Evolutionary conservation across 1,140 invertebrate genomes (phyloP), one percentile per base, ranked within the genome.

Genomic region (Triops cancriformis): DNA sequence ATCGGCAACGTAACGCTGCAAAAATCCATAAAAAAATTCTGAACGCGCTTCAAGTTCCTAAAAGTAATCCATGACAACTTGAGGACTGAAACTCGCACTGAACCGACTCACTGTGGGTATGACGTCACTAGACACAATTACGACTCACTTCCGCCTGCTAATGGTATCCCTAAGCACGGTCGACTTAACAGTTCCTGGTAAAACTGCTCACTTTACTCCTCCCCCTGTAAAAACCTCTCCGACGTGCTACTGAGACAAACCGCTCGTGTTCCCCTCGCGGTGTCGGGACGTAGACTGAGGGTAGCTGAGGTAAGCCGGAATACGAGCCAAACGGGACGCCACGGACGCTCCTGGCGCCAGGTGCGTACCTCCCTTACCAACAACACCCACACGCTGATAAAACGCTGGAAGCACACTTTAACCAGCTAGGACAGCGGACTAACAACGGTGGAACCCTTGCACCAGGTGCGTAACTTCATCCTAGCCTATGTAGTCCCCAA

Each of bases 181-280:
- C 51, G 51, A 23, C 51, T 64, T 64, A 64, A 64, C 51, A n/a
- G 51, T 64, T 64, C 51, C 51, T 18, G 51, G 51, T 64, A 64
- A n/a, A 64, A 23, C 51, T 18, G 31, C 31, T 23, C 51, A 64
- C 51, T 23, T n/a, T 14, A 64, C 51, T n/a, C 51, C 23, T 23
- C 51, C 14, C n/a, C 18, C 4, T 45, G 51, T 9, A 64, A 64
- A 64, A n/a, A 64, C 18, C 31, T 37, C 31, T 37, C 18, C 10
- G 45, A 64, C 14, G 14, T n/a, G 14, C 5, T 64, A 6, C 5
- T 5, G 45, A 23, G 51, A 64, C 14, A 23, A 64, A 64, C 14
- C 51, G 18, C 51, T 64, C 14, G 23, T 64, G 51, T 23, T 64
- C 18, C 51, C 51, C 18, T 23, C 14, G 18, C 51, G 51, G 23